Conservation (phyloP, 2,113 vertebrate species). For the Protobothrops flavoviridis region DNA sequence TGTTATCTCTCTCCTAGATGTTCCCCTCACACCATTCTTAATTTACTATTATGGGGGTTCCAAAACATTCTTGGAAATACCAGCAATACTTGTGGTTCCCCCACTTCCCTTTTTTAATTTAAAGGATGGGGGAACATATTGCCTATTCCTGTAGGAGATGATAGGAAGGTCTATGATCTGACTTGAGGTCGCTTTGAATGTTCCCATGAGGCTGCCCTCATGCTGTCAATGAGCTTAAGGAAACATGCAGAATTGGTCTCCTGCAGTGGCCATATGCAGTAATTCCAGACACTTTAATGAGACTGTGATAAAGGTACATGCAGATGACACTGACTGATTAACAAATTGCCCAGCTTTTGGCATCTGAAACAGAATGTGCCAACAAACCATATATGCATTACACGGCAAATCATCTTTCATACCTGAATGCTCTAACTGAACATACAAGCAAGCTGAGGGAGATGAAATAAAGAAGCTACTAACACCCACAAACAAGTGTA, state of each 20-base stretch:
- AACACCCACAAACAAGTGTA: not conserved
- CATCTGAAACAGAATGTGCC: not conserved
- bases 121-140: not conserved
- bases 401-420: not conserved
- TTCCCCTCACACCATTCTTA: not conserved
- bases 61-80: not conserved
- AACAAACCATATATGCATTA: not conserved
- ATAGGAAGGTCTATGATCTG: not conserved
- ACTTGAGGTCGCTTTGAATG: not conserved
- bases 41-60: not conserved
- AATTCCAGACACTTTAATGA: not conserved
- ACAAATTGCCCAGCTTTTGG: not conserved
- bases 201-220: not conserved
- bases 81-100: not conserved
- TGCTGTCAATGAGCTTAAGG: not conserved
- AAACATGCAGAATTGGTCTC: not conserved
- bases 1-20: not conserved
- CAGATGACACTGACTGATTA: not conserved
- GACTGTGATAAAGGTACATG: not conserved
- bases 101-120: not conserved
- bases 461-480: not conserved
- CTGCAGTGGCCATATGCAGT: not conserved
- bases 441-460: conserved; percentile 1
- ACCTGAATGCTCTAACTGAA: conserved; percentile 1
- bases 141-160: not conserved